Evolutionary conservation across 2,113 vertebrate species (phyloP).

Genomic region (Campylorhamphus procurvoides): DNA sequence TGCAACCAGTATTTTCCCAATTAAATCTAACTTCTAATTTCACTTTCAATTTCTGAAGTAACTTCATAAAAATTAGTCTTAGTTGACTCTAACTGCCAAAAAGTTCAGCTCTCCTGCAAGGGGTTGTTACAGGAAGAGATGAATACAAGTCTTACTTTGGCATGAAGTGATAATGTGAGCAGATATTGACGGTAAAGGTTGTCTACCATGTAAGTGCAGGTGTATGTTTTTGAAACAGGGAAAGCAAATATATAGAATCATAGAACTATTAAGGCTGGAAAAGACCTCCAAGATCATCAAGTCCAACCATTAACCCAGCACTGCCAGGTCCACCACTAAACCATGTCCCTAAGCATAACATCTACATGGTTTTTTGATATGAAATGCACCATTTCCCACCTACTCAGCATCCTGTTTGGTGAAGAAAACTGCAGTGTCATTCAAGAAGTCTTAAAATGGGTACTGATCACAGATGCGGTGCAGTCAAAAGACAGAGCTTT

Average conservation of each 20-base stretch:
- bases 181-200: accelerated
- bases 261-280: background rate
- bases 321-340: background rate
- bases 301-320: background rate
- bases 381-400: background rate
- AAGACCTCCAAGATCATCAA: background rate
- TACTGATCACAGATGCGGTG: accelerated
- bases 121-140: background rate
- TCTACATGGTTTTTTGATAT: accelerated
- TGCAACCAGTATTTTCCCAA: background rate
- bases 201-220: accelerated
- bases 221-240: background rate
- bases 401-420: background rate
- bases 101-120: background rate
- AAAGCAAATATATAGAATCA: background rate
- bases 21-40: background rate
- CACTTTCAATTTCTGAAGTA: background rate
- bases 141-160: background rate
- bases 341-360: background rate
- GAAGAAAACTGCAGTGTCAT: background rate
- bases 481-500: background rate
- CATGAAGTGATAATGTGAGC: background rate
- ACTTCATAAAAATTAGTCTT: background rate
- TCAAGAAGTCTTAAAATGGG: background rate
- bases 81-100: background rate